Base-by-base conservation (phyloP, 2,888 invertebrate genomes). In the Leptopilina drosophilae region DNA sequence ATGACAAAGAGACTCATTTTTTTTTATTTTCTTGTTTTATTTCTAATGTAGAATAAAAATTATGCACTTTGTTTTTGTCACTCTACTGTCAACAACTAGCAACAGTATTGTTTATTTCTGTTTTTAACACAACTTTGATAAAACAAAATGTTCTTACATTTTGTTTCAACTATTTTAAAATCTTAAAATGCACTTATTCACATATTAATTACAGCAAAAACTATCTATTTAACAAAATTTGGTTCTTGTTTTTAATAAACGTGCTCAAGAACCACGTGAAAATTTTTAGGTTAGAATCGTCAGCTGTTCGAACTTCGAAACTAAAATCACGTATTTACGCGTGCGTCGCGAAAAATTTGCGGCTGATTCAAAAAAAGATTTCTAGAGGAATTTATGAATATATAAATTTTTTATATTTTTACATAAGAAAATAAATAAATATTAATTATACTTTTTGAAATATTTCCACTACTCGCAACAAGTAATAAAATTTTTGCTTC, bases 1-100 rank as follows among this genome's bases (percentile, higher is more conserved):
- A 96, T 93, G 82, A 95, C 93, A 89, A 96, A 96, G 84, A 96
- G 92, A 92, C 95, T 95, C 96, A 96, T 95, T 40, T 73, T 78
- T 26, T 46, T 73, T 33, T 76, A 42, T 64, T 69, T 64, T 12
- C 53, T 78, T 62, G 11, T 49, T 49, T 4, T 33, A 33, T 33
- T 33, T 33, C 33, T 33, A 33, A 33, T 33, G 4, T 4, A 49
- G 12, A 46, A 53, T 9, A 53, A 56, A 26, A 73, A 49, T 20
- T 14, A n/a, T 26, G 56, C 33, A 73, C 14, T 56, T 9, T 26
- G 14, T 26, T 33, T 6, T 20, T 12, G 26, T 69, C 62, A 49
- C 59, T 15, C n/a, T 59, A 62, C 15, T 62, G 9, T 69, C 53
- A 26, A 76, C 46, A 15, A n/a, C 11, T 26, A 46, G n/a, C 11